Evolutionary conservation across 2,797 vertebrate species (phyloP).

Genomic region (Anisognathus igniventris): DNA sequence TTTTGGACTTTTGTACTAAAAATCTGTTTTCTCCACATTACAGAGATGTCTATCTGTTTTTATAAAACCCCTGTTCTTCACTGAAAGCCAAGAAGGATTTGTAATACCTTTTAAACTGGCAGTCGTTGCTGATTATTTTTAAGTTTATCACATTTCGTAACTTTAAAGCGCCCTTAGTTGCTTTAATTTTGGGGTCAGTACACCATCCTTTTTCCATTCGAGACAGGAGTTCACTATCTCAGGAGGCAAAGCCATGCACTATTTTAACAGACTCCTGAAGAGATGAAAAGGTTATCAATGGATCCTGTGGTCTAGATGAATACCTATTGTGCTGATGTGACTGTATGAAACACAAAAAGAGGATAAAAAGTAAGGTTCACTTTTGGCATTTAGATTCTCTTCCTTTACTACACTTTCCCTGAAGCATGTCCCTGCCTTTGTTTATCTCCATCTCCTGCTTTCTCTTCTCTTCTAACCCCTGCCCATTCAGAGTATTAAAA

Average conservation of each 20-base stretch:
- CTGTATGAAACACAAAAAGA: background rate
- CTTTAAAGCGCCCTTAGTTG: background rate
- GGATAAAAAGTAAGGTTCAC: background rate
- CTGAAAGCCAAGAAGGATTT: conserved; percentile 1
- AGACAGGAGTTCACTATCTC: background rate
- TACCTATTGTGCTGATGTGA: background rate
- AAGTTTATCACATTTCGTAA: background rate
- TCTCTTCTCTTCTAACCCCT: background rate
- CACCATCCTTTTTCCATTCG: background rate
- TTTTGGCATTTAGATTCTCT: background rate
- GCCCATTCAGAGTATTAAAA: background rate
- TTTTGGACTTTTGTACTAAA: background rate
- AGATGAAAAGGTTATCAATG: background rate
- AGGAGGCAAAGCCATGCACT: background rate
- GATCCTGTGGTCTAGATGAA: background rate
- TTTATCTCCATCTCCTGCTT: background rate
- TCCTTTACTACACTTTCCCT: background rate
- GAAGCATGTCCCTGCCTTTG: background rate
- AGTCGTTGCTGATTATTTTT: background rate
- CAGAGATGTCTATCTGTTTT: background rate
- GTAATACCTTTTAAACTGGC: background rate
- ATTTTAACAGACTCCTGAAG: background rate
- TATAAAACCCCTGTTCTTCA: background rate
- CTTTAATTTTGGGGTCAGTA: background rate
- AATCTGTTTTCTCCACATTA: background rate